Evolutionary conservation across 2,113 vertebrate genomes (phyloP).

Genomic region (Sprattus sprattus): DNA sequence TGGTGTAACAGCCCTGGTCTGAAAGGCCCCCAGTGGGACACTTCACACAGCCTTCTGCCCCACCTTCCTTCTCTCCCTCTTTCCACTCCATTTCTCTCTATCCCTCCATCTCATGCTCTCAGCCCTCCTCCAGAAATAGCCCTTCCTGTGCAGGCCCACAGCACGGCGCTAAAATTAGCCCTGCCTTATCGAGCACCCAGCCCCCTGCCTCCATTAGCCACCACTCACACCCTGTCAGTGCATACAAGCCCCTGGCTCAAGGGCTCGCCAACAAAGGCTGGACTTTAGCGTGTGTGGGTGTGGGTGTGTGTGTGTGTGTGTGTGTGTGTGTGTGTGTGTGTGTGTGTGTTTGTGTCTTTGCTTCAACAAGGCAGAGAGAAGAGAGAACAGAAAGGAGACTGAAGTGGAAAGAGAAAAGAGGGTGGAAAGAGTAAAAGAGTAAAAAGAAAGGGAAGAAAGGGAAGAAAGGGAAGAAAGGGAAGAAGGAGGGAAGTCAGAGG

Average conservation of each 20-base stretch:
- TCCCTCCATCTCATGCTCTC: neutral
- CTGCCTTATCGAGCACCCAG: neutral
- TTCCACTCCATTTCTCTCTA: neutral
- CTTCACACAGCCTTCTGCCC: neutral
- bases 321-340: slow-evolving; percentile 16
- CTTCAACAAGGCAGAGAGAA: neutral
- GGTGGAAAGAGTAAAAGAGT: neutral
- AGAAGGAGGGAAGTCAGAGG: neutral
- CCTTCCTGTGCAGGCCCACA: neutral
- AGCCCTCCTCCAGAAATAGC: neutral
- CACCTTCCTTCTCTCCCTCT: neutral
- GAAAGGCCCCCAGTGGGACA: neutral
- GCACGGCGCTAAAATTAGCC: neutral
- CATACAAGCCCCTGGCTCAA: neutral
- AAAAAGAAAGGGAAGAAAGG: neutral
- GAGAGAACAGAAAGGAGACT: too few relatives aligned
- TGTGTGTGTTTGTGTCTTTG: neutral
- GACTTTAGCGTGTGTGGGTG: neutral
- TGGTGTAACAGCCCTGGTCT: neutral
- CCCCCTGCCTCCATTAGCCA: neutral
- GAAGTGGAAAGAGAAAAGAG: neutral
- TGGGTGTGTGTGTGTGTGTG: neutral
- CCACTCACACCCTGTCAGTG: slow-evolving; percentile 9
- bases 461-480: neutral
- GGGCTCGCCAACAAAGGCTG: neutral